Conservation (phyloP, 2,888 invertebrate genomes). For the Agriotes lineatus region DNA sequence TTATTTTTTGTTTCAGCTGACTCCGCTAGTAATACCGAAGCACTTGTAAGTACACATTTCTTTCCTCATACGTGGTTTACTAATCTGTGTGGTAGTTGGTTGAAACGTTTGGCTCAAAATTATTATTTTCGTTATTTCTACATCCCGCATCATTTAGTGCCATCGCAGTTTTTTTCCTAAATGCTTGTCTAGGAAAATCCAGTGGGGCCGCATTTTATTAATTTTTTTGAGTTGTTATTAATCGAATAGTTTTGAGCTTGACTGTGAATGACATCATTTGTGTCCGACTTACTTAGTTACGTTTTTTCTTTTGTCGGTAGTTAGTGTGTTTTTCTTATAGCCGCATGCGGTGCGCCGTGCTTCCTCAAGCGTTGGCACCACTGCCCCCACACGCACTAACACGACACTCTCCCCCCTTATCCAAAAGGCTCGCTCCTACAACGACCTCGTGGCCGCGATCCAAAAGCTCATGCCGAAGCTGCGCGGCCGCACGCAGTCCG, state of each 20-base stretch:
- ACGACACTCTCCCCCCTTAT: background rate
- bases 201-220: background rate
- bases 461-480: slow-evolving; percentile 59
- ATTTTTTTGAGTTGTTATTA: slow-evolving; percentile 5
- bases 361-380: slow-evolving; percentile 59
- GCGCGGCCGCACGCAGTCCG: slow-evolving; percentile 31
- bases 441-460: slow-evolving; percentile 62
- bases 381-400: slow-evolving; percentile 48
- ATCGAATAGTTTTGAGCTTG: slow-evolving; percentile 27
- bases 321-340: slow-evolving; percentile 62
- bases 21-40: slow-evolving; percentile 13
- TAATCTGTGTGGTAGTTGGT: slow-evolving; percentile 39
- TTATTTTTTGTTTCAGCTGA: slow-evolving; percentile 26
- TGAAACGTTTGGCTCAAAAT: slow-evolving; percentile 17
- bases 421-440: slow-evolving; percentile 55
- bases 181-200: background rate
- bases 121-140: slow-evolving; percentile 18
- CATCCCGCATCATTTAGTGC: too few species aligned
- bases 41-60: slow-evolving; percentile 27
- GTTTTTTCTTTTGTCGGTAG: slow-evolving; percentile 45
- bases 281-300: slow-evolving; percentile 26
- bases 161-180: too few species aligned
- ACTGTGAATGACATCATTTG: slow-evolving; percentile 27
- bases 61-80: slow-evolving; percentile 24
- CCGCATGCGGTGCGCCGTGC: slow-evolving; percentile 61